These are phyloP conservation scores for Ochlodes sylvanus DNA, from an alignment of 2,888 invertebrate genomes.

Conservation along the genomic window DNA sequence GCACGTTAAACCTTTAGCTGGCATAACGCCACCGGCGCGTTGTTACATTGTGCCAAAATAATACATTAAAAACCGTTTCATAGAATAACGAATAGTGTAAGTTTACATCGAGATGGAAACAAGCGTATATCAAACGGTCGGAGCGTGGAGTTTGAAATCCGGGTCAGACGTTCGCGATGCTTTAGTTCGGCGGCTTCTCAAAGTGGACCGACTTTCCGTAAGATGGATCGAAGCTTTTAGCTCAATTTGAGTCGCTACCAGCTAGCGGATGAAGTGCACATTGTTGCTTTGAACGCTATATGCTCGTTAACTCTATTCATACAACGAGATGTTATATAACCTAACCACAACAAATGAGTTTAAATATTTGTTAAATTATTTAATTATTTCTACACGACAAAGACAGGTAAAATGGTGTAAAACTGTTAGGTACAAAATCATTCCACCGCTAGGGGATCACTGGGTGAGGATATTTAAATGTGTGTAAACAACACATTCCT, in stretches of 20 bases:
- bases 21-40: conserved; percentile 67
- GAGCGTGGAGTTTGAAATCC: conserved; percentile 65
- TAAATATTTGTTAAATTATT: no score
- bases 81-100: conserved; percentile 66
- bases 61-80: conserved; percentile 77
- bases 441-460: no score
- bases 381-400: no score
- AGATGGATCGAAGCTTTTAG: conserved; percentile 81
- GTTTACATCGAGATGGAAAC: conserved; percentile 55
- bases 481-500: no score
- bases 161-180: conserved; percentile 69
- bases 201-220: conserved; percentile 73
- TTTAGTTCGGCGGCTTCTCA: conserved; percentile 68
- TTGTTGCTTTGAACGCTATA: conserved; percentile 38
- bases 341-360: no score
- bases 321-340: background rate
- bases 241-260: conserved; percentile 66
- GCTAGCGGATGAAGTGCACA: conserved; percentile 65
- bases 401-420: no score
- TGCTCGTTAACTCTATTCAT: conserved; percentile 30
- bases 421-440: no score
- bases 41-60: conserved; percentile 78
- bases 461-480: no score
- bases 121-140: conserved; percentile 55
- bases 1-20: conserved; percentile 79